phyloP scores from a whole-genome alignment of 2,797 vertebrate species.

The Champsocephalus gunnari region DNA sequence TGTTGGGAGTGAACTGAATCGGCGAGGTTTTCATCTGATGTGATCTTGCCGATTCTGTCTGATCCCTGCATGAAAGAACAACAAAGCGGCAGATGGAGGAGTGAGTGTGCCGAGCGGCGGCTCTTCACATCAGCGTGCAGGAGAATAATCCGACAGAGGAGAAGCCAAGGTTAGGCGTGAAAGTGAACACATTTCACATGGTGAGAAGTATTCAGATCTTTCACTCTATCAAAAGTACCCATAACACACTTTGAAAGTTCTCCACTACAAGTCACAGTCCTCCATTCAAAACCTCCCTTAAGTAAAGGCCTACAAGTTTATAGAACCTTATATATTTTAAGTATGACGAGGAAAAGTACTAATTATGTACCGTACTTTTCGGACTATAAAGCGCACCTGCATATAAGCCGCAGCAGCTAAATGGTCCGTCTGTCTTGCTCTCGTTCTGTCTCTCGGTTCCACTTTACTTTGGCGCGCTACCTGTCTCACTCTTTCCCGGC shows the following conservation, averaged over 20 bases:
- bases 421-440: too few relatives aligned
- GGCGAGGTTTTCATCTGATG: conserved; percentile 89
- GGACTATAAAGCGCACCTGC: too few relatives aligned
- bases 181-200: neutral
- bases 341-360: neutral
- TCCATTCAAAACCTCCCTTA: neutral
- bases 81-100: conserved; percentile 13
- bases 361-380: neutral
- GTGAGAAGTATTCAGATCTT: conserved; percentile 2
- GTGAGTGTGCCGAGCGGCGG: neutral
- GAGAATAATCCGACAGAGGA: neutral
- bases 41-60: conserved; percentile 85
- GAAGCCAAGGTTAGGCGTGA: conserved; percentile 8
- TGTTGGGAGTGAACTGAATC: conserved; percentile 88
- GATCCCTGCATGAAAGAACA: conserved; percentile 74
- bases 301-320: neutral
- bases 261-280: neutral
- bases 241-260: neutral
- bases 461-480: too few relatives aligned
- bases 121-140: neutral
- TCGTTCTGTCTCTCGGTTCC: too few relatives aligned
- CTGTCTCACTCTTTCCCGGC: too few relatives aligned
- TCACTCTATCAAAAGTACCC: neutral
- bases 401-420: too few relatives aligned
- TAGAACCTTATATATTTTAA: neutral